These are phyloP conservation scores for Channa maculata DNA, from an alignment of 2,113 vertebrate genomes.

Conservation along the genomic window DNA sequence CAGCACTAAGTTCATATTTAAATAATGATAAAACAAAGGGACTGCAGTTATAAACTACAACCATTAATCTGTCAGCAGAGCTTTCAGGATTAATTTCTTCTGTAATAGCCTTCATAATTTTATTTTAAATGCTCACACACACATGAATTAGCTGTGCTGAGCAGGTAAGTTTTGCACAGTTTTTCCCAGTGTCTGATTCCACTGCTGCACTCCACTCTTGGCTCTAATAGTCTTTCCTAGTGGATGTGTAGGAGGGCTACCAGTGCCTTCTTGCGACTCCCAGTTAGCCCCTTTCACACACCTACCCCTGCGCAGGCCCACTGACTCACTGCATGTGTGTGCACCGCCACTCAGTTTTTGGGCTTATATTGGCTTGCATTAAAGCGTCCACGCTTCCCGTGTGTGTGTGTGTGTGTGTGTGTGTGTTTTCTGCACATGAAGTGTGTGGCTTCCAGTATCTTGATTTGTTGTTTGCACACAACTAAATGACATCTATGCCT, in stretches of 20 bases:
- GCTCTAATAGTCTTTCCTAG: conserved; percentile 43
- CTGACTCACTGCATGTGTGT: conserved; percentile 37
- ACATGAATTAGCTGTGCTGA: conserved; percentile 1
- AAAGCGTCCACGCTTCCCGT: too few species aligned
- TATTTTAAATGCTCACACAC: neutral
- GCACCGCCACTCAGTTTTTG: conserved; percentile 30
- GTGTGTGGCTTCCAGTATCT: conserved; percentile 49
- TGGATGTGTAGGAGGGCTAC: conserved; percentile 37
- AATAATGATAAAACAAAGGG: neutral
- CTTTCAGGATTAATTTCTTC: conserved; percentile 16
- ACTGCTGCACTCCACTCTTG: conserved; percentile 27
- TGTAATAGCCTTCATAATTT: conserved; percentile 1
- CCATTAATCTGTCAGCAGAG: conserved; percentile 5
- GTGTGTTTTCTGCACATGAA: conserved; percentile 21
- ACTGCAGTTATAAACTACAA: neutral
- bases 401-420: conserved; percentile 19
- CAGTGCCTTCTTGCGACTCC: conserved; percentile 24
- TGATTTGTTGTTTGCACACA: conserved; percentile 27
- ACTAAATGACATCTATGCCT: conserved; percentile 45
- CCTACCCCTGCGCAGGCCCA: conserved; percentile 58
- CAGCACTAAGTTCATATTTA: conserved; percentile 1
- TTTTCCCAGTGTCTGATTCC: conserved; percentile 32
- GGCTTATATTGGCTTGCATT: conserved; percentile 56
- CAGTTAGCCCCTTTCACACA: conserved; percentile 51
- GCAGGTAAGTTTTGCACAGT: conserved; percentile 24